Conservation (phyloP, 2,113 vertebrate species). For the Cepphus grylle region DNA sequence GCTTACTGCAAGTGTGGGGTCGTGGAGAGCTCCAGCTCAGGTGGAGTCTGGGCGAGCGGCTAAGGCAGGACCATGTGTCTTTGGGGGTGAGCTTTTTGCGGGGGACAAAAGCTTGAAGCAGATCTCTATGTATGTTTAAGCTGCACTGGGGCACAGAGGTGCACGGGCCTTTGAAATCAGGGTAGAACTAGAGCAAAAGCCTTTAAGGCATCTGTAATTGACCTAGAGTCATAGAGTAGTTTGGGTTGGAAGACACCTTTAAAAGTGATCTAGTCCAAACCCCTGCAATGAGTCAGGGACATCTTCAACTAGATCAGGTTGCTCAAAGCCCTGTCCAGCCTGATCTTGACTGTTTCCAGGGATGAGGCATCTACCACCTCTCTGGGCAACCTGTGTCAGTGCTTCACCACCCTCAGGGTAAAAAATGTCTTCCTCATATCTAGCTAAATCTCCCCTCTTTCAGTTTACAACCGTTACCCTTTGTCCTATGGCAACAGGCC, state of each 20-base stretch:
- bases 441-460: background rate
- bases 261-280: background rate
- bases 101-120: background rate
- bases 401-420: background rate
- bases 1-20: fast-evolving
- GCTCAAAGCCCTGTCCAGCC: background rate
- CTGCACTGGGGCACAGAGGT: background rate
- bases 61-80: too few relatives aligned
- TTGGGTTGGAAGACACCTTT: background rate
- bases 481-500: background rate
- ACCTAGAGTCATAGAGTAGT: background rate
- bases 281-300: background rate
- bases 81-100: background rate
- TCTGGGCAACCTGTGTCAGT: background rate
- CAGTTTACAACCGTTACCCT: background rate
- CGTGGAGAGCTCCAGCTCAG: background rate
- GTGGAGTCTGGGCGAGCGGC: background rate
- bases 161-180: background rate
- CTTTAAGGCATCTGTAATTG: background rate
- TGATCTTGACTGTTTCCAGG: background rate
- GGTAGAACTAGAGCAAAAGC: background rate
- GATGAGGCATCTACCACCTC: background rate
- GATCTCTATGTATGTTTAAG: background rate
- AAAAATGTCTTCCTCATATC: background rate
- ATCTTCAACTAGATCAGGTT: background rate